Percentiles rank a stretch among this genome's conserved stretches.
These are phyloP conservation scores for Linepithema humile DNA, from an alignment of 1,140 invertebrate genomes.

Conservation along the genomic window DNA sequence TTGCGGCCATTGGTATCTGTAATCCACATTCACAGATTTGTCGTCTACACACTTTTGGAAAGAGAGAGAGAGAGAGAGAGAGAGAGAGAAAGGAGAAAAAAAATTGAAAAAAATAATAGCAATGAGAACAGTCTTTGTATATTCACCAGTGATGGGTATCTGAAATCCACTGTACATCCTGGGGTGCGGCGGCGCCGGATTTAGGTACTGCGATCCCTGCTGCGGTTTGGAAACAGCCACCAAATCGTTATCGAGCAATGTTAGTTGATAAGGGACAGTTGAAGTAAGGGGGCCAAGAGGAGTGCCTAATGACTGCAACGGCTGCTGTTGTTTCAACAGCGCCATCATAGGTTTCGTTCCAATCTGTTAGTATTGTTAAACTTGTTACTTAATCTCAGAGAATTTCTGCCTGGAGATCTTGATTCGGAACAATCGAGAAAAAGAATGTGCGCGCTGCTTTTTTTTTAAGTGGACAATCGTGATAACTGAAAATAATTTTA, in stretches of 20 bases:
- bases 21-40: constrained; percentile 35
- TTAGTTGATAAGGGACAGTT: constrained; percentile 78
- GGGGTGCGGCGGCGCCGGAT: constrained; percentile 75
- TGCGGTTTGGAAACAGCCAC: constrained; percentile 81
- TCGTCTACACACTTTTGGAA: too few species aligned
- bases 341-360: constrained; percentile 82
- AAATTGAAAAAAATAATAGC: too few species aligned
- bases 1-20: constrained; percentile 76
- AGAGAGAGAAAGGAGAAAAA: too few species aligned
- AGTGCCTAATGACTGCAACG: constrained; percentile 80
- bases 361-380: constrained; percentile 81
- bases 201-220: constrained; percentile 80
- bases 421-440: constrained; percentile 32
- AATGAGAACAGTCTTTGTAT: not conserved
- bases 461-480: constrained; percentile 22
- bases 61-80: too few species aligned
- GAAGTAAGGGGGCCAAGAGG: constrained; percentile 79
- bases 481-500: not conserved
- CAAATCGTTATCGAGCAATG: constrained; percentile 81
- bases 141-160: constrained; percentile 82
- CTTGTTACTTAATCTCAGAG: constrained; percentile 73
- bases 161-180: constrained; percentile 81
- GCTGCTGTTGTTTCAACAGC: constrained; percentile 82
- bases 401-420: constrained; percentile 58
- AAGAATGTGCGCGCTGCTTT: constrained; percentile 29